Percentiles rank a stretch among this genome's conserved stretches.
Evolutionary conservation across 2,888 invertebrate genomes (phyloP).

Genomic region (Camptogramma bilineatum): DNA sequence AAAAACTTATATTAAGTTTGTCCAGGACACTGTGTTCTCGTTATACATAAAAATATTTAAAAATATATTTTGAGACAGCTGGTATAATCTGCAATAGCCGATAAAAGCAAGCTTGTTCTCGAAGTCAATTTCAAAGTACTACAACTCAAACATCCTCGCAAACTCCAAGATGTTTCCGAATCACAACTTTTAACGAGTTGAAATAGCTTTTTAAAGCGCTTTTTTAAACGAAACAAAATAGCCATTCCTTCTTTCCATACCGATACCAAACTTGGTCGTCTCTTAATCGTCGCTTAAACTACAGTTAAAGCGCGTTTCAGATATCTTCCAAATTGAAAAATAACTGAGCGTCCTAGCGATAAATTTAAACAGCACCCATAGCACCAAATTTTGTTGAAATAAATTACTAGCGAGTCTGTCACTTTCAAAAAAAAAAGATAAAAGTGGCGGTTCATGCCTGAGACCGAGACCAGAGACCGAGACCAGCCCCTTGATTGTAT

Average conservation of each 20-base stretch:
- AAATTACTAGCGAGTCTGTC: background rate
- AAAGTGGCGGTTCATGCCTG: too few relatives aligned
- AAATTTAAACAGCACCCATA: constrained; percentile 58
- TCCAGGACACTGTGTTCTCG: too few relatives aligned
- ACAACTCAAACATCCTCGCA: constrained; percentile 22
- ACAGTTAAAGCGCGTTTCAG: constrained; percentile 60
- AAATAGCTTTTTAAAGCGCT: constrained; percentile 45
- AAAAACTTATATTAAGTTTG: too few relatives aligned
- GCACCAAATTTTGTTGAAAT: background rate
- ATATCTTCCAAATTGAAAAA: constrained; percentile 80
- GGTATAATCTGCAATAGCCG: background rate
- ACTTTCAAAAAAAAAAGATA: background rate
- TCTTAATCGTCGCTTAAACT: constrained; percentile 70
- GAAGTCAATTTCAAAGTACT: constrained; percentile 14
- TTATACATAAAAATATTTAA: too few relatives aligned
- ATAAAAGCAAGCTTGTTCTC: constrained; percentile 9
- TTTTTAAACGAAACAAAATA: constrained; percentile 40
- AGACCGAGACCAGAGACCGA: too few relatives aligned
- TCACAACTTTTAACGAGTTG: constrained; percentile 43
- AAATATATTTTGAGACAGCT: background rate
- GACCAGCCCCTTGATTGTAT: too few relatives aligned
- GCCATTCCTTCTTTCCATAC: constrained; percentile 51
- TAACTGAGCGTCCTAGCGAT: constrained; percentile 75
- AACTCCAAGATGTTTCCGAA: constrained; percentile 34
- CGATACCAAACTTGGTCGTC: constrained; percentile 62